These are phyloP conservation scores for Drosophila nr. perissopoda DNA, from an alignment of 2,888 invertebrate species.

Conservation along the genomic window DNA sequence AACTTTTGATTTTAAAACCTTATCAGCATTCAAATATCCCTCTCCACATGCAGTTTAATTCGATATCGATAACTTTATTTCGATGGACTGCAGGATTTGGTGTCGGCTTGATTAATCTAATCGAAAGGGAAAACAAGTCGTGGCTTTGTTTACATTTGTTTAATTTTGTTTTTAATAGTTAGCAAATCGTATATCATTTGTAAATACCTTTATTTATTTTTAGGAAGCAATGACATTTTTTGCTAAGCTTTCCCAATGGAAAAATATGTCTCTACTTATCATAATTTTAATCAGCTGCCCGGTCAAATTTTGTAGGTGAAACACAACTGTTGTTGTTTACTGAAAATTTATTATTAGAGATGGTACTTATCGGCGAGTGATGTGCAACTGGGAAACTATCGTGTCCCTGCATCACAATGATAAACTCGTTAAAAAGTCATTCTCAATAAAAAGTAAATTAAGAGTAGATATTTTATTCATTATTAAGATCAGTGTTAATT, in stretches of 20 bases:
- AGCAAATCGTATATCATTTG: not conserved
- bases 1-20: not conserved
- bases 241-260: not conserved
- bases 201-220: slow-evolving; percentile 3
- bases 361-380: slow-evolving; percentile 1
- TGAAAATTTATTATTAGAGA: slow-evolving; percentile 21
- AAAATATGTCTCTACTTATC: slow-evolving; percentile 38
- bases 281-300: slow-evolving; percentile 37
- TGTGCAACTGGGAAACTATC: not conserved
- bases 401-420: not conserved
- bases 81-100: not conserved
- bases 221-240: not conserved
- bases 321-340: slow-evolving; percentile 51
- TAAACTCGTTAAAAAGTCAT: not conserved
- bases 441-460: not conserved
- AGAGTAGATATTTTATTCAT: not conserved
- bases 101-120: not conserved
- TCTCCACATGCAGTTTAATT: not conserved
- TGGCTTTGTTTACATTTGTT: slow-evolving; percentile 9
- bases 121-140: not conserved
- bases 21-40: slow-evolving; percentile 8
- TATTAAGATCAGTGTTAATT: not conserved
- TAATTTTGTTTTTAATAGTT: not conserved
- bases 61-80: not conserved
- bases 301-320: slow-evolving; percentile 62